Percentiles rank a stretch among this genome's conserved stretches.
These are phyloP conservation scores for Calephelis virginiensis DNA, from an alignment of 1,140 invertebrate genomes.

Conservation along the genomic window DNA sequence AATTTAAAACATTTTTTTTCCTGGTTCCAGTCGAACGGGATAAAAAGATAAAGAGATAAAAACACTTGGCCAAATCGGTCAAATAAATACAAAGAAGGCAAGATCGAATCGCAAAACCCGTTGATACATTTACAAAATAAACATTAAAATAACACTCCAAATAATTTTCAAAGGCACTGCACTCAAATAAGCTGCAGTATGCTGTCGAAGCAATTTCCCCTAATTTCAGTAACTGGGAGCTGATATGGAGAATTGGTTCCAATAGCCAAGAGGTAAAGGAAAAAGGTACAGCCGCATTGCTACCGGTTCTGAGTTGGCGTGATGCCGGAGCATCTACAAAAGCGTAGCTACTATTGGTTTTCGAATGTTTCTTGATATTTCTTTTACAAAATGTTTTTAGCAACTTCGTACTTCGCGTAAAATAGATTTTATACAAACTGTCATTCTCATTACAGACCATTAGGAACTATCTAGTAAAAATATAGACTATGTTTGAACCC, in stretches of 20 bases:
- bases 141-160: not conserved
- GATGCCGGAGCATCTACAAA: conserved; percentile 29
- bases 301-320: conserved; percentile 30
- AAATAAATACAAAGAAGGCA: too few species aligned
- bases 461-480: too few species aligned
- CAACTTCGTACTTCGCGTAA: too few species aligned
- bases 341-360: conserved; percentile 23
- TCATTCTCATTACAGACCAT: too few species aligned
- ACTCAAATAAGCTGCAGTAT: conserved; percentile 14
- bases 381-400: too few species aligned
- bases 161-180: conserved; percentile 18
- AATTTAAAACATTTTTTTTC: too few species aligned
- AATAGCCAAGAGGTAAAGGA: conserved; percentile 28
- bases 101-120: not conserved
- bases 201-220: conserved; percentile 22
- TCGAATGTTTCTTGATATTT: conserved; percentile 19
- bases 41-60: too few species aligned
- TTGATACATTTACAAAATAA: not conserved
- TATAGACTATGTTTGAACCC: too few species aligned
- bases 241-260: conserved; percentile 32
- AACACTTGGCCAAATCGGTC: too few species aligned
- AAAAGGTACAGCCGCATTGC: conserved; percentile 36
- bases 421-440: too few species aligned
- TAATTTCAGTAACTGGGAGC: conserved; percentile 34
- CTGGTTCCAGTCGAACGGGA: too few species aligned